Evolutionary conservation across 2,113 vertebrate genomes (phyloP), one percentile per base, ranked within the genome.

Genomic region (Apeltes quadracus): DNA sequence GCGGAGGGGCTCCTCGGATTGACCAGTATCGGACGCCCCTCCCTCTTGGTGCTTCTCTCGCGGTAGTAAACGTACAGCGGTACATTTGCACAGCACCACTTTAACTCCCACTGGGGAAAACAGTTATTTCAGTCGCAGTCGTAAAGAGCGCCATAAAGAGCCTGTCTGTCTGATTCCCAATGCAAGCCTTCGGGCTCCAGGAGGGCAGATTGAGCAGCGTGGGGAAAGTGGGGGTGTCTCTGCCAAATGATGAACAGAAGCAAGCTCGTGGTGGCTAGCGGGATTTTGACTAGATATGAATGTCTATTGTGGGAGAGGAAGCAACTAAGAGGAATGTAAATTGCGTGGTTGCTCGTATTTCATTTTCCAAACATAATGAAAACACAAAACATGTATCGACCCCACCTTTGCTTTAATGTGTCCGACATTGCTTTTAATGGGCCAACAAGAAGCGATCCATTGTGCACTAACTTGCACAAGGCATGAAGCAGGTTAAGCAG

Each of bases 401-500:
- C 93, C 91, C 88, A 87, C 91, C 92, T 94, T 92, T 87, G 89
- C 91, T 91, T 66, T 82, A 90, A 82, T 88, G 75, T 86, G 75
- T 88, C 74, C 85, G 83, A 87, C 93, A 89, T 93, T 93, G 92
- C 93, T 93, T 95, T 95, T 95, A 96, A 97, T 95, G 96, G 94
- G 93, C 94, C 95, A 95, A 95, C 95, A 96, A 95, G 6, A 96
- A 95, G 94, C 94, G 94, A 96, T 96, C 91, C 94, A 96, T 96
- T 95, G 95, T 90, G n/a, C n/a, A 90, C 88, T 93, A 94, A 94
- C 88, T 93, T 94, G 95, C 93, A 95, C 92, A 91, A 90, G 95
- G 94, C 90, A 92, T 94, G 94, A 93, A 95, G 92, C 95, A 95
- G 95, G 96, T 96, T 88, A 96, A 96, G 93, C 94, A 93, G 94